Evolutionary conservation across 2,888 invertebrate genomes (phyloP), one percentile per base, ranked within the genome.

Genomic region (Drosophila niveifrons): DNA sequence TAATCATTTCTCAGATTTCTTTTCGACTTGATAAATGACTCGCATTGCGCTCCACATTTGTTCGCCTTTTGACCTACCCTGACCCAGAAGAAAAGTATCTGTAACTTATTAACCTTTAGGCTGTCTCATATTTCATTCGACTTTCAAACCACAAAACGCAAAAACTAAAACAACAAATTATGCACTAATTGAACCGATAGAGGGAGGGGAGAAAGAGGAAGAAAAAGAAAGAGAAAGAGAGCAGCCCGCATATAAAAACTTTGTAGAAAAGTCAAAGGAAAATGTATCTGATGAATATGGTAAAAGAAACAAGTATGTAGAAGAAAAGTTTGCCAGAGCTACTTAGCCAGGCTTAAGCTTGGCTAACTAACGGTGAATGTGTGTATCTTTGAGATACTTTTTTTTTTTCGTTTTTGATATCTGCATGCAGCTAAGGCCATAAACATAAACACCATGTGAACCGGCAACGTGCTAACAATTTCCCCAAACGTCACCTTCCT

Each of bases 371-470:
- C 62, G 50, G 29, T 56, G 62, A 62, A 31, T 50, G 48, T 52
- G 43, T 57, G 46, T 73, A 59, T 75, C 68, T 61, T 36, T 29
- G 23, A 58, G 50, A 53, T 70, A 75, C 52, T 11, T 63, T 55
- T 51, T 31, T n/a, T n/a, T n/a, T n/a, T n/a, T n/a, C n/a, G n/a
- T n/a, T n/a, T 23, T 6, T 0, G 29, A 23, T 34, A 50, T 66
- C 15, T 62, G 53, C 57, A 66, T 57, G 61, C 67, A 59, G 47
- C 36, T 47, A 55, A 51, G 34, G 44, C 62, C 73, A 64, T 71
- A 79, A 77, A 62, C 75, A 75, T 74, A 78, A 77, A 75, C 67
- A 75, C 55, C 61, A 78, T 73, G 74, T 74, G 75, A 75, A 78
- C 61, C 58, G 64, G 41, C 68, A 55, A 62, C 74, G 52, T 65